phyloP scores from a whole-genome alignment of 2,113 vertebrate species.

The Sapayoa aenigma region DNA sequence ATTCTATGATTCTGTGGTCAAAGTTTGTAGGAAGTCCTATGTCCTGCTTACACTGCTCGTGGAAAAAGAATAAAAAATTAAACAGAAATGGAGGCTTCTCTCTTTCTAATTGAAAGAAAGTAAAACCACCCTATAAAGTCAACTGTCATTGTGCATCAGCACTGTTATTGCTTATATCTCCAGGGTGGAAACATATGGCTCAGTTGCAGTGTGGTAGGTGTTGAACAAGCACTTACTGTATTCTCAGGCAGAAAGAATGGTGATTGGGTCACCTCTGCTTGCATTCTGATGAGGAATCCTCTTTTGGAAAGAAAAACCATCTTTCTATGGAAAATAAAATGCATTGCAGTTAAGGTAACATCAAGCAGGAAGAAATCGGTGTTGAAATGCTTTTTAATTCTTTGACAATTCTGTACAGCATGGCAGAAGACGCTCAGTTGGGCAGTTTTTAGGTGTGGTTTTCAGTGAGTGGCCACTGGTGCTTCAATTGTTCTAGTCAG shows the following conservation, averaged over 20 bases:
- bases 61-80: not conserved
- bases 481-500: not conserved
- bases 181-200: not conserved
- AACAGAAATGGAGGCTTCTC: not conserved
- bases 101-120: not conserved
- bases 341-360: not conserved
- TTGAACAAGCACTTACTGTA: not conserved
- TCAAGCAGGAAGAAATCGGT: not conserved
- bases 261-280: not conserved
- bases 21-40: not conserved
- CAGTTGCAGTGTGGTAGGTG: not conserved
- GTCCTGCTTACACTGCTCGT: not conserved
- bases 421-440: not conserved
- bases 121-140: not conserved
- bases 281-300: not conserved
- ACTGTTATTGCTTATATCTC: not conserved
- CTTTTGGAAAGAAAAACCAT: not conserved
- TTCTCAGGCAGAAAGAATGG: not conserved
- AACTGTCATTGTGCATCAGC: not conserved
- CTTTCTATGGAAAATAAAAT: not conserved
- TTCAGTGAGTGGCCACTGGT: not conserved
- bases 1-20: not conserved
- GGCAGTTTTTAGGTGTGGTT: not conserved
- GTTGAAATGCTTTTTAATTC: not conserved
- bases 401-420: not conserved